phyloP scores from a whole-genome alignment of 2,797 vertebrate species.

The Xenentodon cancila region DNA sequence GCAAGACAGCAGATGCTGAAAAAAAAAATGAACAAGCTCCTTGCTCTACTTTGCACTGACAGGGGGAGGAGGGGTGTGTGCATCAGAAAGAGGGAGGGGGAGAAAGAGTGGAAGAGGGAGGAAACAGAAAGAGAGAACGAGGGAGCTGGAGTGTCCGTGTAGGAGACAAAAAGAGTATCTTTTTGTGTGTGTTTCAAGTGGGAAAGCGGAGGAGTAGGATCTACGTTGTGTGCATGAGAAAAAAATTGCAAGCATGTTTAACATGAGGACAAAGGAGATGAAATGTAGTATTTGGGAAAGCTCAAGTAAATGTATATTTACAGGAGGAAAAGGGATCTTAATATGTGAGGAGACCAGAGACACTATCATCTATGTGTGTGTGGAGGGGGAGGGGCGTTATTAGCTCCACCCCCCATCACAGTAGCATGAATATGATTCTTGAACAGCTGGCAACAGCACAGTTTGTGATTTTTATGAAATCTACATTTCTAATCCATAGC shows the following conservation, averaged over 20 bases:
- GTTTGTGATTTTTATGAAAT: conserved; percentile 45
- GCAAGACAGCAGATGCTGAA: conserved; percentile 54
- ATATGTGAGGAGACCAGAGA: conserved; percentile 40
- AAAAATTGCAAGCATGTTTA: conserved; percentile 17
- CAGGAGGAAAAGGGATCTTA: conserved; percentile 36
- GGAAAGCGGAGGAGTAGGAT: conserved; percentile 42
- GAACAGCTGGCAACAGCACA: conserved; percentile 65
- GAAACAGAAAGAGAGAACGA: conserved; percentile 17
- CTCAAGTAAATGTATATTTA: conserved; percentile 33
- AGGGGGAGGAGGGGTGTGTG: conserved; percentile 62
- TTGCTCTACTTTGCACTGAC: conserved; percentile 75
- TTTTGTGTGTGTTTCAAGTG: conserved; percentile 30
- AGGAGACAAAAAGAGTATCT: conserved; percentile 45
- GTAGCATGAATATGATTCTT: conserved; percentile 69
- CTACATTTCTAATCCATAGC: neutral
- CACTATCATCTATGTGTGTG: conserved; percentile 16
- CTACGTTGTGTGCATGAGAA: neutral
- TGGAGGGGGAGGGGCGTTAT: conserved; percentile 9
- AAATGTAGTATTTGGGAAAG: neutral
- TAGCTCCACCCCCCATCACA: conserved; percentile 72
- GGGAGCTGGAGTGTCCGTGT: conserved; percentile 23
- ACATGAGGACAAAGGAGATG: conserved; percentile 18
- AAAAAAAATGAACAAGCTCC: conserved; percentile 63
- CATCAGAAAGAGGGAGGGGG: conserved; percentile 19
- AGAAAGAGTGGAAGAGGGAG: conserved; percentile 15